These are phyloP conservation scores for Hydrotaea cyrtoneurina DNA, from an alignment of 2,888 invertebrate species.

Conservation along the genomic window DNA sequence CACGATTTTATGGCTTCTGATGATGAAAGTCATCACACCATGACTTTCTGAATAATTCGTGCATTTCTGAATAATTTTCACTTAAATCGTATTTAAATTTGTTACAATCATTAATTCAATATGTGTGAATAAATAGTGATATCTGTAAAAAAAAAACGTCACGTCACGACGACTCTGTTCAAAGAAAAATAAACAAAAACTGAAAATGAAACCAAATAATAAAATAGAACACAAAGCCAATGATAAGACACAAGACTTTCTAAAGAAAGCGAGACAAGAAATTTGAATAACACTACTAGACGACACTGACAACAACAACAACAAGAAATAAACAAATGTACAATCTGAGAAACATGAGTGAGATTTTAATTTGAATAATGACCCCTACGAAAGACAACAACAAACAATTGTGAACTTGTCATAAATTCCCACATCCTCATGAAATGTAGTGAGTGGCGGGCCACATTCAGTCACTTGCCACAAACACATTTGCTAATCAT, in stretches of 20 bases:
- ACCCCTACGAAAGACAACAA: neutral
- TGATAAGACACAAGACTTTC: constrained; percentile 42
- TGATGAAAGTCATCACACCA: too few species aligned
- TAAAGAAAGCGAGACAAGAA: constrained; percentile 38
- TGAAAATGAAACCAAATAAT: neutral
- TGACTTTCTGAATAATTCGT: too few species aligned
- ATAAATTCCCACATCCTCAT: neutral
- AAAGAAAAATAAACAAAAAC: neutral
- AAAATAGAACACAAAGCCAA: neutral
- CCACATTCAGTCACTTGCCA: too few species aligned
- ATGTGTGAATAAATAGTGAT: neutral
- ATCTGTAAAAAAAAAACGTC: neutral
- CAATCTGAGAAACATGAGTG: constrained; percentile 9
- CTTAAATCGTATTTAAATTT: too few species aligned
- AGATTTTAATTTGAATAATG: constrained; percentile 49
- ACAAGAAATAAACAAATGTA: neutral
- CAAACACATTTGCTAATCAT: neutral
- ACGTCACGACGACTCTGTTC: neutral
- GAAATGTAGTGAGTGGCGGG: too few species aligned
- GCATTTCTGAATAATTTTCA: too few species aligned
- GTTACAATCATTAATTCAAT: neutral
- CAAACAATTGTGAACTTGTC: neutral
- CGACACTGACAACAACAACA: neutral
- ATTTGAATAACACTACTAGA: neutral
- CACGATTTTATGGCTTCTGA: too few species aligned